Evolutionary conservation across 30 jellyfish, hydroid and myxozoan species (phyloP), one percentile per base, ranked within the genome.

Genomic region (Hydractinia echinata): DNA sequence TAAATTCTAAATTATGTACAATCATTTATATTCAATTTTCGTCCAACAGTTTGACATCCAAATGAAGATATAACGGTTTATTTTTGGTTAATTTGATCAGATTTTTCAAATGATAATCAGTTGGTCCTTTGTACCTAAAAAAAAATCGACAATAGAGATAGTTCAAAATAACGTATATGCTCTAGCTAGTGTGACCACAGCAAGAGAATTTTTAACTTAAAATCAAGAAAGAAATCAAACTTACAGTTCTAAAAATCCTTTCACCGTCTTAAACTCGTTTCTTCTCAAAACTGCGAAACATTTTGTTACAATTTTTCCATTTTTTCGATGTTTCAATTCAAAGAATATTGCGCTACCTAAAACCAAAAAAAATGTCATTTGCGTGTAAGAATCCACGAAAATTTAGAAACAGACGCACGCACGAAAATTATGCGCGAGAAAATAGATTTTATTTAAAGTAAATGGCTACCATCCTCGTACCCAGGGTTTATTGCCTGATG

Each of bases 121-220:
- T 64, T 7, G 74, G 74, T 64, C n/a, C 74, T 64, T 64, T 64
- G 74, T 64, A 64, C 39, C 74, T 64, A 64, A 64, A 64, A 7
- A 62, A 9, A 16, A 2, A 58, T 58, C 15, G 18, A 58, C 18
- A 16, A 11, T 64, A 51, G 39, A 64, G 18, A 64, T 64, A 6
- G 39, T n/a, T 64, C 5, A 16, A 58, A 0, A 58, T 58, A 11
- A 58, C 15, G 15, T 58, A 58, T 16, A 58, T 13, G 69, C 19
- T 58, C 19, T 13, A 58, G 69, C 69, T 58, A 16, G 69, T 11
- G 15, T 11, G 19, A 58, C 18, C 19, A 58, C 19, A 58, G 18
- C 19, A 11, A 11, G 19, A 58, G 19, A 9, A 58, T 58, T 13
- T 13, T 16, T 13, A 16, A 58, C 19, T 16, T 58, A 13, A 11